These are phyloP conservation scores for Sphaeramia orbicularis DNA, from an alignment of 2,797 vertebrate species.

Conservation along the genomic window DNA sequence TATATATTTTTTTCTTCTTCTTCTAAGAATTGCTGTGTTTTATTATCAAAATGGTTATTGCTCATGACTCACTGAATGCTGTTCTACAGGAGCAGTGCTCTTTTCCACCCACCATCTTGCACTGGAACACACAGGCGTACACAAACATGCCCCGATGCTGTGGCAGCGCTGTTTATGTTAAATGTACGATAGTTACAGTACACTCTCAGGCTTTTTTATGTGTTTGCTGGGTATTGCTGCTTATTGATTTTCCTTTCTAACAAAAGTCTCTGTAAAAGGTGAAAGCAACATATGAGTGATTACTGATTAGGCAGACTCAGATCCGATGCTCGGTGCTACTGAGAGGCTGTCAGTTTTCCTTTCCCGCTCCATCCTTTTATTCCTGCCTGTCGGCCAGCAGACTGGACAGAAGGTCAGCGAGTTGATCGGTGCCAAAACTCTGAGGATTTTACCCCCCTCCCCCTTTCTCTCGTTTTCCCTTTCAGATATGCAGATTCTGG, in stretches of 20 bases:
- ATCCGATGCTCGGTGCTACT: slow-evolving; percentile 58
- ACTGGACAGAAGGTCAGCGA: slow-evolving; percentile 87
- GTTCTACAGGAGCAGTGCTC: neutral
- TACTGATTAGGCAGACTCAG: slow-evolving; percentile 64
- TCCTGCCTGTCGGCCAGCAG: slow-evolving; percentile 74
- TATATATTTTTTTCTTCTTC: neutral
- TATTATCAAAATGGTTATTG: too few relatives aligned
- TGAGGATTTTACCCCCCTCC: slow-evolving; percentile 73
- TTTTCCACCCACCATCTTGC: neutral
- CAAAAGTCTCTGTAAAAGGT: slow-evolving; percentile 58
- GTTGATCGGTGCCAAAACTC: slow-evolving; percentile 84
- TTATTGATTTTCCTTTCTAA: slow-evolving; percentile 45
- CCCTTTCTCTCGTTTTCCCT: slow-evolving; percentile 63
- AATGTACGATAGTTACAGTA: slow-evolving; percentile 15
- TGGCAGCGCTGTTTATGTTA: slow-evolving; percentile 7
- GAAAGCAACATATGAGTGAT: slow-evolving; percentile 66
- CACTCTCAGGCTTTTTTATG: slow-evolving; percentile 34
- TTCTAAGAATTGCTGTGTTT: too few relatives aligned
- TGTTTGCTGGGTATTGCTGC: slow-evolving; percentile 14
- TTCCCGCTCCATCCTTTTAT: slow-evolving; percentile 70
- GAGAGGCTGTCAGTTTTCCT: slow-evolving; percentile 69
- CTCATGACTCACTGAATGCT: neutral
- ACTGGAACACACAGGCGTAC: neutral
- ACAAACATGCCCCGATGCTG: slow-evolving; percentile 1
- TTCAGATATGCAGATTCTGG: slow-evolving; percentile 82